Evolutionary conservation across 2,113 vertebrate species (phyloP).

Genomic region (Bubo scandiacus): DNA sequence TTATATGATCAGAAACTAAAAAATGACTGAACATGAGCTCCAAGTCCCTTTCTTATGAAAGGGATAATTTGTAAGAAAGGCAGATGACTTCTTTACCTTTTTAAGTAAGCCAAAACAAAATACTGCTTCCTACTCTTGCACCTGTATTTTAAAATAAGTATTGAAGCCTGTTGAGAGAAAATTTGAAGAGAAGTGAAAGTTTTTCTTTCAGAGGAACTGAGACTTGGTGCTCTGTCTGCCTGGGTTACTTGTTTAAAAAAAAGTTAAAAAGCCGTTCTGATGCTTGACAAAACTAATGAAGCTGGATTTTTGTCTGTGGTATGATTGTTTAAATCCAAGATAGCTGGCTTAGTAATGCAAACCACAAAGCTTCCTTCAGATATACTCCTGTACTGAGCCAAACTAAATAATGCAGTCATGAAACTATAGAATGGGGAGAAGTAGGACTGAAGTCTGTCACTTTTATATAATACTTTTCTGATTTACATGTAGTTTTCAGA

Average conservation of each 20-base stretch:
- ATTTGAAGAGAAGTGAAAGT: background rate
- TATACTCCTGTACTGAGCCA: background rate
- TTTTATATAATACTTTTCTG: background rate
- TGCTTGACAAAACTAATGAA: background rate
- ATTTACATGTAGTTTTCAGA: background rate
- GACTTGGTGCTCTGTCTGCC: background rate
- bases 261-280: background rate
- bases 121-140: background rate
- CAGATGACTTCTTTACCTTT: background rate
- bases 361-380: background rate
- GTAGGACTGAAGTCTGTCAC: background rate
- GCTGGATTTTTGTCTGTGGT: background rate
- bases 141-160: background rate
- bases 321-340: background rate
- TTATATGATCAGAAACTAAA: background rate
- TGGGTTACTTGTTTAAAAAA: background rate
- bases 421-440: background rate
- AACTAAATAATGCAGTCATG: background rate
- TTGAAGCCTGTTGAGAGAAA: background rate
- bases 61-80: background rate
- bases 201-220: background rate
- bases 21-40: background rate
- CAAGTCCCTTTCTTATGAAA: background rate
- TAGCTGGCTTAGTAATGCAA: background rate
- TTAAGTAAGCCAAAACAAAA: background rate